phyloP scores from a whole-genome alignment of 2,888 invertebrate genomes.

The Mesoligia furuncula region DNA sequence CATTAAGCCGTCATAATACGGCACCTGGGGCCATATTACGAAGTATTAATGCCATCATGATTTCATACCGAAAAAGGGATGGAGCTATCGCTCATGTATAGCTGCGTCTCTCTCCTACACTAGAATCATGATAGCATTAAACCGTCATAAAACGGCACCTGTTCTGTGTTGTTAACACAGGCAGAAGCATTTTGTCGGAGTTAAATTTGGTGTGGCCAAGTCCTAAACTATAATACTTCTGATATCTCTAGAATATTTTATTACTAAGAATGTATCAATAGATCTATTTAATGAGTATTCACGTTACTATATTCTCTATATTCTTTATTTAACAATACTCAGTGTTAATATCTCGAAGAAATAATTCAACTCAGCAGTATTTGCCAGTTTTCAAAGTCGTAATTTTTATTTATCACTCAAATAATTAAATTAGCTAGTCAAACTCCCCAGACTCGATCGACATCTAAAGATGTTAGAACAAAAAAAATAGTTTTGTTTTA shows the following conservation, averaged over 20 bases:
- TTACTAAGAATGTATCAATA: constrained; percentile 21
- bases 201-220: constrained; percentile 2
- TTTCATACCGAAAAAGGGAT: too few relatives aligned
- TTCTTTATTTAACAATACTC: constrained; percentile 26
- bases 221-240: constrained; percentile 2
- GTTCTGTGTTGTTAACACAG: background rate
- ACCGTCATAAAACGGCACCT: too few relatives aligned
- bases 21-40: too few relatives aligned
- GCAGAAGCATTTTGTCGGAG: background rate
- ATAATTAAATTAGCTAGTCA: too few relatives aligned
- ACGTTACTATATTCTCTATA: constrained; percentile 5
- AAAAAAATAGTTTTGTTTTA: too few relatives aligned
- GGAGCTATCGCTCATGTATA: too few relatives aligned
- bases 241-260: constrained; percentile 19
- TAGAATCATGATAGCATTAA: too few relatives aligned
- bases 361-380: background rate
- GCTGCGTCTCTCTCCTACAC: too few relatives aligned
- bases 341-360: constrained; percentile 1
- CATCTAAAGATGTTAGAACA: too few relatives aligned
- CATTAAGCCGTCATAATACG: too few relatives aligned
- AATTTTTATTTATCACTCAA: constrained; percentile 5
- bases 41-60: too few relatives aligned
- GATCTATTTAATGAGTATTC: constrained; percentile 11
- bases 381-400: background rate
- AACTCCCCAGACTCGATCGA: too few relatives aligned